Evolutionary conservation across 2,797 vertebrate species (phyloP), one percentile per base, ranked within the genome.

Genomic region (Dicrostonyx torquatus): DNA sequence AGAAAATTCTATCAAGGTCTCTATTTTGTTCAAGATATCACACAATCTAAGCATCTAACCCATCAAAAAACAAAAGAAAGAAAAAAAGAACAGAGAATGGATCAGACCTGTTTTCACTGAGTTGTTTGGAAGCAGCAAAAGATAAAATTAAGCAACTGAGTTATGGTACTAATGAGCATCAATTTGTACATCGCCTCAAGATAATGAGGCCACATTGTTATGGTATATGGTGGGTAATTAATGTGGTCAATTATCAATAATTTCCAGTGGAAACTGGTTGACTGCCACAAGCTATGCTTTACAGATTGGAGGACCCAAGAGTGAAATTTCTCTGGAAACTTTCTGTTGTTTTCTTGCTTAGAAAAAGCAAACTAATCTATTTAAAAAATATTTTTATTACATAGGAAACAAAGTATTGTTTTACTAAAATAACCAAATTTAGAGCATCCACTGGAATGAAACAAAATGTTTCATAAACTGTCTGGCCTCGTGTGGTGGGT

Each of bases 241-340:
- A 95, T 87, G 85, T 72, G 75, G 95, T 82, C 93, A 96, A 95
- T 97, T 97, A 94, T 76, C 89, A 50, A 64, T 89, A 55, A 43
- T 95, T 93, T 96, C 87, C 91, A 53, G 45, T 90, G 68, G 87
- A 87, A 97, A 96, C 58, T 77, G 55, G 78, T 90, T 93, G 94
- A 77, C 53, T 88, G 80, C 87, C 87, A 94, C 26, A 45, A 96
- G 66, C 92, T 95, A 40, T 75, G 34, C 34, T 66, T 94, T 87
- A 82, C 55, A 91, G 58, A 83, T 40, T 66, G 34, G 1, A 90
- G 26, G 31, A 83, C 34, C 37, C 62, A 83, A 91, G 29, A 29
- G 13, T 87, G 40, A 89, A 86, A 91, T 18, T 4, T 87, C 62
- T 72, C 76, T 58, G 76, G 93, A 96, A 92, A 91, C 73, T 88